Evolutionary conservation across 2,888 invertebrate species (phyloP).

Genomic region (Meghimatium bilineatum): DNA sequence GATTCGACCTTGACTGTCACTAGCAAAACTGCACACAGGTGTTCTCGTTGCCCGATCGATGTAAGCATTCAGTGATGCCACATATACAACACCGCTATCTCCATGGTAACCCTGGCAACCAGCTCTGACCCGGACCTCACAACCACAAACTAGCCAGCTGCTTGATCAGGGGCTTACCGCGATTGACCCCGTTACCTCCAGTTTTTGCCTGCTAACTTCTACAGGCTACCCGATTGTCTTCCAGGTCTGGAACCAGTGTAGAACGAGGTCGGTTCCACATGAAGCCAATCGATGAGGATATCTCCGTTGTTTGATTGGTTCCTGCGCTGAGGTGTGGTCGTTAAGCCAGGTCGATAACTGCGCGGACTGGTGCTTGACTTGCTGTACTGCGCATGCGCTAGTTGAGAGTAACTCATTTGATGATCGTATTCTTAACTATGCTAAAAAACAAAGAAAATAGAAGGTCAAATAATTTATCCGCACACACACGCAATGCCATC

Average conservation of each 20-base stretch:
- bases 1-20: too few species aligned
- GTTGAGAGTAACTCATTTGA: background rate
- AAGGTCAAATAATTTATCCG: too few species aligned
- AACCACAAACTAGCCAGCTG: background rate
- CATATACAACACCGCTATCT: background rate
- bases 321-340: background rate
- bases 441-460: too few species aligned
- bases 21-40: background rate
- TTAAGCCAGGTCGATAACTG: background rate
- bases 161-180: background rate
- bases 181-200: conserved; percentile 7
- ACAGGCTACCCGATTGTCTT: background rate
- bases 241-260: background rate
- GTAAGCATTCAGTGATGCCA: background rate
- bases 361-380: background rate
- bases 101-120: conserved; percentile 17
- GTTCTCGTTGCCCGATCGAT: too few species aligned
- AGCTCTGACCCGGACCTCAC: background rate
- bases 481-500: too few species aligned
- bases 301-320: conserved; percentile 12
- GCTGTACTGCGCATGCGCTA: background rate
- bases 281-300: conserved; percentile 1
- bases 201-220: background rate
- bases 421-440: too few species aligned
- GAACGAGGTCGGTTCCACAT: background rate